Conservation (phyloP, 2,113 vertebrate genomes). For the Nothocercus nigrocapillus region DNA sequence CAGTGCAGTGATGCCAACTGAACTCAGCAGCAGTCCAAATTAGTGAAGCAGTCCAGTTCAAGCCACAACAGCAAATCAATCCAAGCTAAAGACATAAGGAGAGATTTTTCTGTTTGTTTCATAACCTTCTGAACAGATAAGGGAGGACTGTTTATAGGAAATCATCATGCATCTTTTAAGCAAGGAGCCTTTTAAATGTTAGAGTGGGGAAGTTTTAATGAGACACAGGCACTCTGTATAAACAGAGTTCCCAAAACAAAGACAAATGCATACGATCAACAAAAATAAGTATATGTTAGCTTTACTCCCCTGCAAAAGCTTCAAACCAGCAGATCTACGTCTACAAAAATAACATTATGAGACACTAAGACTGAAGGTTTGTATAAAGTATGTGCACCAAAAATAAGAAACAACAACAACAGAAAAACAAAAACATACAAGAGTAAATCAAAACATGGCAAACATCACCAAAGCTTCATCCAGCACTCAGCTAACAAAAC, state of each 20-base stretch:
- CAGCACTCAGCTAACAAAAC: slow-evolving; percentile 39
- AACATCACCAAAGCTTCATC: slow-evolving; percentile 29
- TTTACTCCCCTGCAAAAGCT: neutral
- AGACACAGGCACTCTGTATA: neutral
- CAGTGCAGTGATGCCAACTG: neutral
- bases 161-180: neutral
- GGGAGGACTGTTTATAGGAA: neutral
- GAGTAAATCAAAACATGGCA: neutral
- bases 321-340: neutral
- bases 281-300: neutral
- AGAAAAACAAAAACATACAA: neutral
- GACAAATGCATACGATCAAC: neutral
- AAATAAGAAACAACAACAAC: neutral
- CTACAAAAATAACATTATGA: neutral
- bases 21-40: neutral
- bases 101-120: neutral
- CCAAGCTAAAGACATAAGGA: neutral
- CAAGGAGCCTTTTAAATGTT: neutral
- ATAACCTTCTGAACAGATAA: neutral
- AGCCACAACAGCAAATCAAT: neutral
- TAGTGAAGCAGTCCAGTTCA: neutral
- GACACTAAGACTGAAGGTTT: neutral
- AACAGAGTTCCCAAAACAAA: neutral
- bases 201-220: neutral
- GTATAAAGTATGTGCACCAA: slow-evolving; percentile 7